Evolutionary conservation across 2,888 invertebrate species (phyloP), one percentile per base, ranked within the genome.

Genomic region (Eupithecia inturbata): DNA sequence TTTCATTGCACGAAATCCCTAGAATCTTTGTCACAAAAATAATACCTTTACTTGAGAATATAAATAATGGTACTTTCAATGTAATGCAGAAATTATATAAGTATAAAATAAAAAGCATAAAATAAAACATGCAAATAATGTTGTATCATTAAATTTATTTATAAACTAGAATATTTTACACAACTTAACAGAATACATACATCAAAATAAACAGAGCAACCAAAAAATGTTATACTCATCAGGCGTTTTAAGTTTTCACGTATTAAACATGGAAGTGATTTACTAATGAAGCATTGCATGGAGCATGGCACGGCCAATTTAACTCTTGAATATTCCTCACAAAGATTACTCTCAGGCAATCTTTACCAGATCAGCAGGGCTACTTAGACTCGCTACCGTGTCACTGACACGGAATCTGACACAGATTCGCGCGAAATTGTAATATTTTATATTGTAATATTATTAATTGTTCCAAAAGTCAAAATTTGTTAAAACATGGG

Each of bases 101-200:
- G 9, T 9, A 22, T n/a, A n/a, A n/a, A n/a, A n/a, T 78, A 81
- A 80, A 82, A 88, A 85, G 83, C 81, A 81, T 85, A 88, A 87
- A 92, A 92, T 89, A 82, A 92, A 92, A 92, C 87, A 88, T 89
- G 88, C 89, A 89, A 89, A 86, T 87, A 86, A 91, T 89, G 88
- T 92, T 91, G 90, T 89, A 92, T 78, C 75, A 78, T 89, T 89
- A 88, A 88, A 89, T 92, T 93, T 91, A 92, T 92, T 94, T 93
- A 92, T 90, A 90, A 93, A 92, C 94, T 94, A 94, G 91, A 83
- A 79, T 93, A 93, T 93, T 94, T 92, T 94, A 94, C 93, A 94
- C 94, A 94, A 94, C 94, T 94, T 94, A 94, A 94, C 94, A 93
- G 94, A 93, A 93, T 93, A 94, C 93, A 89, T 91, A 92, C 92